phyloP scores from a whole-genome alignment of 1,140 invertebrate species.

The Wiebesia pumilae region DNA sequence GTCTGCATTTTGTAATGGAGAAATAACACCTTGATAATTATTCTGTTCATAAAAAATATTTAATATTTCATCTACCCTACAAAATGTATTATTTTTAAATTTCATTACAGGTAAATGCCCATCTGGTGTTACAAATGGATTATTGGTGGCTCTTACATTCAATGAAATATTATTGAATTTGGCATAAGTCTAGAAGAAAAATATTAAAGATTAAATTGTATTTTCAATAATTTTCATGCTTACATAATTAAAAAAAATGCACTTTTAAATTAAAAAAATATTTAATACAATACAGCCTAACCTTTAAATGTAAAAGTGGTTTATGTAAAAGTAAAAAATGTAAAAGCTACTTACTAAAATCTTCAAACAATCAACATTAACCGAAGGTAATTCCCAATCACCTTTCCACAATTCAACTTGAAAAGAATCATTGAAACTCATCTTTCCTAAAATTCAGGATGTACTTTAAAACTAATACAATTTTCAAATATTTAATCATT shows the following conservation, averaged over 20 bases:
- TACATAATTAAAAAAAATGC: not conserved
- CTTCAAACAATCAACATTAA: constrained; percentile 87
- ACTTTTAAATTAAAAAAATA: constrained; percentile 18
- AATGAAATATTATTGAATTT: constrained; percentile 84
- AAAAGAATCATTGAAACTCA: constrained; percentile 56
- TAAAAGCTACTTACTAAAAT: constrained; percentile 80
- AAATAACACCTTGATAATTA: constrained; percentile 71
- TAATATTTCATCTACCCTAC: constrained; percentile 80
- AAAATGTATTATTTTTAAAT: constrained; percentile 76
- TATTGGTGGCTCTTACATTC: constrained; percentile 80
- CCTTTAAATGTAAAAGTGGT: constrained; percentile 34
- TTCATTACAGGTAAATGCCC: constrained; percentile 82
- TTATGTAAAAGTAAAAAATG: too few relatives aligned
- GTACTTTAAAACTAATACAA: not conserved
- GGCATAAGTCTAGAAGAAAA: constrained; percentile 79
- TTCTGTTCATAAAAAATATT: constrained; percentile 78
- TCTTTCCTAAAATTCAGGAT: constrained; percentile 25
- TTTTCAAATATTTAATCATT: constrained; percentile 22
- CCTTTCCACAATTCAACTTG: constrained; percentile 86
- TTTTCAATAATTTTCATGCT: not conserved
- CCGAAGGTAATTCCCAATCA: constrained; percentile 88
- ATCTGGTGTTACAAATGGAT: constrained; percentile 81
- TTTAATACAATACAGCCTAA: constrained; percentile 44
- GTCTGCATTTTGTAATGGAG: constrained; percentile 63
- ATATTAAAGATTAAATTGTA: not conserved